Conservation (phyloP, 2,888 invertebrate species). For the Diarsia rubi region DNA sequence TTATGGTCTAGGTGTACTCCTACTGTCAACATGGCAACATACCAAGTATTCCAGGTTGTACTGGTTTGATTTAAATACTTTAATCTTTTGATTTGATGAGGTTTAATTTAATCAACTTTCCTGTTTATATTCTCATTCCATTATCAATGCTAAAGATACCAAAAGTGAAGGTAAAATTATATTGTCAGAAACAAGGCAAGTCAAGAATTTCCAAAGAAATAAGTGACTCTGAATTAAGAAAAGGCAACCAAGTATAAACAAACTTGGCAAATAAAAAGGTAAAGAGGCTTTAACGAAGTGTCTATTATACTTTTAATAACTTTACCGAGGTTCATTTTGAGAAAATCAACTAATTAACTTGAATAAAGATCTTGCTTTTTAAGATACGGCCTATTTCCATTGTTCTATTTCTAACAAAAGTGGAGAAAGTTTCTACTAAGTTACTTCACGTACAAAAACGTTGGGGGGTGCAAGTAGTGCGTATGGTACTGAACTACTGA, state of each 20-base stretch:
- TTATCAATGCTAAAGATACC: slow-evolving; percentile 1
- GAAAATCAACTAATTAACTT: slow-evolving; percentile 22
- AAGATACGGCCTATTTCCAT: not conserved
- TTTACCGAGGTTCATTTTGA: slow-evolving; percentile 21
- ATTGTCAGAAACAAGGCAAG: not conserved
- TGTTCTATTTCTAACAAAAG: slow-evolving; percentile 14
- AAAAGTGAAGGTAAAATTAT: not conserved
- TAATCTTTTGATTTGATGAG: slow-evolving; percentile 8
- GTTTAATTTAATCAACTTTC: slow-evolving; percentile 19
- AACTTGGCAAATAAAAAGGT: slow-evolving; percentile 25
- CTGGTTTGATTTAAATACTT: not conserved
- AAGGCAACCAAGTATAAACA: slow-evolving; percentile 21
- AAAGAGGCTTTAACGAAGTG: slow-evolving; percentile 15
- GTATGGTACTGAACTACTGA: slow-evolving; percentile 76
- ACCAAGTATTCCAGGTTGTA: not conserved
- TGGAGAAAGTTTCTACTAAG: slow-evolving; percentile 1
- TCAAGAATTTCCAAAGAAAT: not conserved
- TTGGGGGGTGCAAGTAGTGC: not conserved
- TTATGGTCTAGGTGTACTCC: slow-evolving; percentile 10
- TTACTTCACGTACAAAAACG: slow-evolving; percentile 26
- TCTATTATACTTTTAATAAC: slow-evolving; percentile 38
- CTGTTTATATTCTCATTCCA: not conserved
- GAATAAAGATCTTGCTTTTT: slow-evolving; percentile 1
- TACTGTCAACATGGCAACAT: not conserved
- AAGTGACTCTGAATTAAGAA: slow-evolving; percentile 9